phyloP scores from a whole-genome alignment of 92 coral and sea anemone species.

The Montipora capitata region DNA sequence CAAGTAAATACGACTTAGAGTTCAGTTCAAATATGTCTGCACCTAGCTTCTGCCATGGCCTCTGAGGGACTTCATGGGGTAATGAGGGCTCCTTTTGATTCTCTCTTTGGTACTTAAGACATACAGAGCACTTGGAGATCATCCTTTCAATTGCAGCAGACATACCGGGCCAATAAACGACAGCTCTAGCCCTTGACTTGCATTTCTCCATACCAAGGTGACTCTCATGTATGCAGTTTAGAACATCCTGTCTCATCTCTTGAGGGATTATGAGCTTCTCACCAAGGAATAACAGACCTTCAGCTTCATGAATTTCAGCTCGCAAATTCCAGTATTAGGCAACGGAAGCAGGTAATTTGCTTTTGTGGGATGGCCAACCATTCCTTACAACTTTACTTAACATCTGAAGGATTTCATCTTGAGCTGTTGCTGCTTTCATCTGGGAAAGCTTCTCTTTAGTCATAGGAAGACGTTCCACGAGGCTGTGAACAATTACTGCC shows the following conservation, averaged over 20 bases:
- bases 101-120: slow-evolving; percentile 11
- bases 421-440: slow-evolving; percentile 53
- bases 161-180: slow-evolving; percentile 69
- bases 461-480: slow-evolving; percentile 59
- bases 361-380: slow-evolving; percentile 73
- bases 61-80: slow-evolving; percentile 45
- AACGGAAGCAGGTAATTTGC: slow-evolving; percentile 35
- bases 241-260: slow-evolving; percentile 57
- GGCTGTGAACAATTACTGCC: slow-evolving; percentile 72
- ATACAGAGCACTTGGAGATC: slow-evolving; percentile 40
- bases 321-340: slow-evolving; percentile 67
- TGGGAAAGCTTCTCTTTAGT: slow-evolving; percentile 66
- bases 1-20: slow-evolving; percentile 25
- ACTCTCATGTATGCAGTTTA: background rate
- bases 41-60: slow-evolving; percentile 59
- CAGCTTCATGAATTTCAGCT: slow-evolving; percentile 65
- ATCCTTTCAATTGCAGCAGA: slow-evolving; percentile 57
- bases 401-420: slow-evolving; percentile 66
- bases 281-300: slow-evolving; percentile 70
- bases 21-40: slow-evolving; percentile 49
- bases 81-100: slow-evolving; percentile 57
- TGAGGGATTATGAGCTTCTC: slow-evolving; percentile 74
- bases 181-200: background rate
- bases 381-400: slow-evolving; percentile 22
- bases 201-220: too few relatives aligned